These are phyloP conservation scores for Agrotis puta DNA, from an alignment of 2,888 invertebrate species.

Conservation along the genomic window DNA sequence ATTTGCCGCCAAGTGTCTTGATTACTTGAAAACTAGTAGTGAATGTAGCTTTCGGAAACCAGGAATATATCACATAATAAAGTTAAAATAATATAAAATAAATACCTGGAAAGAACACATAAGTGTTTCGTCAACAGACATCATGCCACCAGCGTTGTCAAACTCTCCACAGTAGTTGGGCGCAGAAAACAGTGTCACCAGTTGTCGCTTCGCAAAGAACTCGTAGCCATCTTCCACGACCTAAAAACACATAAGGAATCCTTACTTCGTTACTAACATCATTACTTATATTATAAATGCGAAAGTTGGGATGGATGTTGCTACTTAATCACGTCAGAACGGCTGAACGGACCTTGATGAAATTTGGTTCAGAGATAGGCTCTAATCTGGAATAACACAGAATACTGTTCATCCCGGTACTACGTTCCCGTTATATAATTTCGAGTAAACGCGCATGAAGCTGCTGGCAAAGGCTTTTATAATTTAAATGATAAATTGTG, in stretches of 20 bases:
- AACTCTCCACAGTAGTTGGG: constrained; percentile 99
- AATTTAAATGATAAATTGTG: no score
- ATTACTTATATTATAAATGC: no score
- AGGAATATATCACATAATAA: not conserved
- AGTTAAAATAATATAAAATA: constrained; percentile 9
- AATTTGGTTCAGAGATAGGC: no score
- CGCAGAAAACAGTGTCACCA: constrained; percentile 99
- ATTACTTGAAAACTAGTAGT: not conserved
- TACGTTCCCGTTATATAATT: no score
- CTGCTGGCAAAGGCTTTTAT: no score
- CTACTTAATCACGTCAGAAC: no score
- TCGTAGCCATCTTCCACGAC: constrained; percentile 99
- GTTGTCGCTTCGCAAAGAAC: constrained; percentile 99
- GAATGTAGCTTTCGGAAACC: not conserved
- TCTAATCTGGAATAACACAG: no score
- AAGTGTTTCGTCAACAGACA: constrained; percentile 99
- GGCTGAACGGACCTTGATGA: no score
- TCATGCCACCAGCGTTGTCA: constrained; percentile 99
- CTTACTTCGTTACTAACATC: no score
- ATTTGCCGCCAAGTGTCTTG: not conserved
- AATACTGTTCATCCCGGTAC: no score
- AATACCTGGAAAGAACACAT: constrained; percentile 99
- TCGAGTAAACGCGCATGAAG: no score
- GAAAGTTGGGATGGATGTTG: no score
- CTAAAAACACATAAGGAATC: constrained; percentile 79